Conservation (phyloP, 37 sponge, comb jelly and placozoan genomes). For the Bolinopsis microptera region DNA sequence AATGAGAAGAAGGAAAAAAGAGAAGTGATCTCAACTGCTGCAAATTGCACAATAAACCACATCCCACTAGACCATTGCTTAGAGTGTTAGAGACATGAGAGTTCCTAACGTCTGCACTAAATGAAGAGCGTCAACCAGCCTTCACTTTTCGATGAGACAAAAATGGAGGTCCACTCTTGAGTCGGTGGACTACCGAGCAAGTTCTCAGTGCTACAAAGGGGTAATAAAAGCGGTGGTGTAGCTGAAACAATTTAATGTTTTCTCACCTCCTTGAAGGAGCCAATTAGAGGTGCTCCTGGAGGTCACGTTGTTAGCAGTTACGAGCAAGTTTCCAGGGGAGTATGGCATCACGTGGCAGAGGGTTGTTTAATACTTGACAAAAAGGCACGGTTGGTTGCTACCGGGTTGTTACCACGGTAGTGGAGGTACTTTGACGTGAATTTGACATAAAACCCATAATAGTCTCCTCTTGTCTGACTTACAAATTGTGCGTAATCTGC, state of each 20-base stretch:
- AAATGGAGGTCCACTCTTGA: no score
- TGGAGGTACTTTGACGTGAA: not conserved
- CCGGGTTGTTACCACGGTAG: no score
- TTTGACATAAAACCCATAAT: not conserved
- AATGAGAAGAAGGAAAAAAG: no score
- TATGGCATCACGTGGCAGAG: not conserved
- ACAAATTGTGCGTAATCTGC: no score
- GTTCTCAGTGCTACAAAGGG: not conserved
- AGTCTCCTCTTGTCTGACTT: no score
- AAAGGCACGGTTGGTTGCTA: no score
- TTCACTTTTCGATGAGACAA: not conserved
- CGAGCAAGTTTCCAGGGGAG: not conserved
- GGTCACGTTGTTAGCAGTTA: not conserved
- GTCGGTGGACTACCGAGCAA: not conserved
- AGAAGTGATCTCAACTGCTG: no score
- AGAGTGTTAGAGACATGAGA: not conserved
- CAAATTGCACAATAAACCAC: no score
- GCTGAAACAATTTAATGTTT: not conserved
- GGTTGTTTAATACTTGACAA: no score
- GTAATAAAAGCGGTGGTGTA: not conserved
- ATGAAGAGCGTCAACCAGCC: not conserved
- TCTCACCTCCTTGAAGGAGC: not conserved
- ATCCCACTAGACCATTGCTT: not conserved
- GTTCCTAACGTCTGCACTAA: not conserved
- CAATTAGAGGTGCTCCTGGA: not conserved